These are phyloP conservation scores for Caenorhabditis afra DNA, from an alignment of 2,888 invertebrate genomes.

Conservation along the genomic window DNA sequence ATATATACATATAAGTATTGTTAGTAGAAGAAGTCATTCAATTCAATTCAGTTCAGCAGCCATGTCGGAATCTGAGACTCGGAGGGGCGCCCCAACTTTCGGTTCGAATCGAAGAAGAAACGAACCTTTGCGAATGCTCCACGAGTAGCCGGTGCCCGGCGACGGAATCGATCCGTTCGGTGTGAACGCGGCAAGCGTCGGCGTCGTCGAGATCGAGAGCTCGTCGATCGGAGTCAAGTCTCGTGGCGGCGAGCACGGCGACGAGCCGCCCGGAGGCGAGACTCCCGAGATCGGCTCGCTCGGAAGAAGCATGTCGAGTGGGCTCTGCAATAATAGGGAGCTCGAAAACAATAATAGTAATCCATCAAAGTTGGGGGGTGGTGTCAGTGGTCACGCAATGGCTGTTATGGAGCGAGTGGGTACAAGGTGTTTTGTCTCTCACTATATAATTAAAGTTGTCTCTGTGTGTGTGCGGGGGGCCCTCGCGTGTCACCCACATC, in stretches of 20 bases:
- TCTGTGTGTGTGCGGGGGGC: not conserved
- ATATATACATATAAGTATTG: constrained; percentile 4
- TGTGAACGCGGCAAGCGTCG: constrained; percentile 39
- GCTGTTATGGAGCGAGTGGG: not conserved
- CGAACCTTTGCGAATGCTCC: constrained; percentile 59
- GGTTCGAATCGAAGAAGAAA: not conserved
- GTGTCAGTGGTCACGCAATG: constrained; percentile 55
- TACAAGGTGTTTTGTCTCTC: constrained; percentile 37
- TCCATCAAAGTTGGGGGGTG: constrained; percentile 44
- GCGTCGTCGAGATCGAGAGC: constrained; percentile 50
- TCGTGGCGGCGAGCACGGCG: constrained; percentile 10
- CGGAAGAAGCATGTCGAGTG: constrained; percentile 21
- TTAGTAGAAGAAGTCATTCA: no score
- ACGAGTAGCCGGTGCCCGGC: constrained; percentile 61
- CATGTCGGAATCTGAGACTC: constrained; percentile 8
- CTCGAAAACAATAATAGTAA: constrained; percentile 54
- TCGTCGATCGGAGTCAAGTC: constrained; percentile 29
- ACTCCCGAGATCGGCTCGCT: constrained; percentile 15
- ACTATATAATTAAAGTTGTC: constrained; percentile 48
- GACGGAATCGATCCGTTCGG: constrained; percentile 60
- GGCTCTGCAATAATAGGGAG: constrained; percentile 21
- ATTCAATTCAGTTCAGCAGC: no score
- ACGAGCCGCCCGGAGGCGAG: constrained; percentile 36
- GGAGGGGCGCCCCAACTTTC: constrained; percentile 54
- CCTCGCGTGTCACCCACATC: not conserved